Conservation (phyloP, 2,113 vertebrate genomes). For the Zapornia atra region DNA sequence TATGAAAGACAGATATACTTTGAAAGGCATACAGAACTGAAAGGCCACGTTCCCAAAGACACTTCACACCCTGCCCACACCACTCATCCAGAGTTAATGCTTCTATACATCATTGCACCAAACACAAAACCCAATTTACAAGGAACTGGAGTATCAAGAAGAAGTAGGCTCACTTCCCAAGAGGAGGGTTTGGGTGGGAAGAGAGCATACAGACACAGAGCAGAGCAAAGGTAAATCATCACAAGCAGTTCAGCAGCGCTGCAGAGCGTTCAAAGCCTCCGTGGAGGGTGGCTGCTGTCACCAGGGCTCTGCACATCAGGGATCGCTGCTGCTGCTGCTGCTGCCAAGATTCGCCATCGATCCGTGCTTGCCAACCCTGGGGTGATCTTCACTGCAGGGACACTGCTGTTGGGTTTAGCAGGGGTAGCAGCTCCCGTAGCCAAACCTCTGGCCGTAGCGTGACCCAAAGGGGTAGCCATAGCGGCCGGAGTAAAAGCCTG, state of each 20-base stretch:
- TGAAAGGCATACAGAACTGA: background rate
- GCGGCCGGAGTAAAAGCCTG: background rate
- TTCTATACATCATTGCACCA: background rate
- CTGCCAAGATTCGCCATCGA: background rate
- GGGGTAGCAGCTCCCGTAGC: background rate
- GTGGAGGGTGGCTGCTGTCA: background rate
- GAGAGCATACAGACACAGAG: background rate
- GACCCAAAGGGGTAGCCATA: background rate
- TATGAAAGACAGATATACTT: background rate
- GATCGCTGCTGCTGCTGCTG: background rate
- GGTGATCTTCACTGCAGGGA: background rate
- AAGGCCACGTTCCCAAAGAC: background rate
- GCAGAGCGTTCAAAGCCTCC: accelerated
- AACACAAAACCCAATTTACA: background rate
- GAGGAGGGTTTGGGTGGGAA: background rate
- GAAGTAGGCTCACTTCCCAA: background rate
- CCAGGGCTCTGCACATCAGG: background rate
- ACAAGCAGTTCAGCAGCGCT: background rate
- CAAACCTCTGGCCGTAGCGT: background rate
- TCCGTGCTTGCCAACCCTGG: background rate
- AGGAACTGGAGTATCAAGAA: background rate
- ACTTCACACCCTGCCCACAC: background rate
- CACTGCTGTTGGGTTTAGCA: accelerated
- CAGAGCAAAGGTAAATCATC: accelerated
- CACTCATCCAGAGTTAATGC: background rate